Conservation (phyloP, 2,797 vertebrate species). For the Neosilurus mollespiculum region DNA sequence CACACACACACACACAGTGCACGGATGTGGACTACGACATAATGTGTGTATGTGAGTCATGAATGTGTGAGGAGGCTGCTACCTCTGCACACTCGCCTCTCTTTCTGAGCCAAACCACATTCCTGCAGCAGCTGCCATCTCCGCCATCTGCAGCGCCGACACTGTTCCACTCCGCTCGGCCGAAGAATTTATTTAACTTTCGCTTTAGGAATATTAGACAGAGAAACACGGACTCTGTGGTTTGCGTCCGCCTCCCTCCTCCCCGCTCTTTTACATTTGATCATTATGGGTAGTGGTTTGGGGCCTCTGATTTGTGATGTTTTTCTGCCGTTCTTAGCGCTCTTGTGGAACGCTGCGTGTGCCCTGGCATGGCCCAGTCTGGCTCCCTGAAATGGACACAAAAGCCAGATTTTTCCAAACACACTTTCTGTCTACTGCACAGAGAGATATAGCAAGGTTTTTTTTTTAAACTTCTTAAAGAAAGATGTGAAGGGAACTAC, state of each 20-base stretch:
- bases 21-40: slow-evolving; percentile 16
- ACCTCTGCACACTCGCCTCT: slow-evolving; percentile 42
- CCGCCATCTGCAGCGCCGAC: slow-evolving; percentile 78
- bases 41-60: slow-evolving; percentile 8
- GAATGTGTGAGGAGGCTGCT: slow-evolving; percentile 67
- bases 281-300: slow-evolving; percentile 65
- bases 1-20: neutral
- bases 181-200: slow-evolving; percentile 76
- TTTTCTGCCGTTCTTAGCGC: slow-evolving; percentile 48
- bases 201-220: slow-evolving; percentile 76
- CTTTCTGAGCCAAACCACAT: slow-evolving; percentile 71
- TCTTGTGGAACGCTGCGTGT: slow-evolving; percentile 49
- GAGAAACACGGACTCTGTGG: slow-evolving; percentile 62
- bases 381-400: slow-evolving; percentile 20
- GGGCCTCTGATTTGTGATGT: slow-evolving; percentile 69
- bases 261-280: slow-evolving; percentile 62
- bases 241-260: slow-evolving; percentile 56
- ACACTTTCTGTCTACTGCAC: slow-evolving; percentile 8
- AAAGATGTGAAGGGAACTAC: slow-evolving; percentile 7
- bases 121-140: slow-evolving; percentile 76
- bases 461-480: slow-evolving; percentile 11
- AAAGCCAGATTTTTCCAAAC: slow-evolving; percentile 42
- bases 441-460: slow-evolving; percentile 23
- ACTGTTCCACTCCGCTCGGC: slow-evolving; percentile 71
- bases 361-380: slow-evolving; percentile 38